Percentiles rank a stretch among this genome's conserved stretches.
phyloP scores from a whole-genome alignment of 92 coral and sea anemone genomes.

The Muricea muricata region DNA sequence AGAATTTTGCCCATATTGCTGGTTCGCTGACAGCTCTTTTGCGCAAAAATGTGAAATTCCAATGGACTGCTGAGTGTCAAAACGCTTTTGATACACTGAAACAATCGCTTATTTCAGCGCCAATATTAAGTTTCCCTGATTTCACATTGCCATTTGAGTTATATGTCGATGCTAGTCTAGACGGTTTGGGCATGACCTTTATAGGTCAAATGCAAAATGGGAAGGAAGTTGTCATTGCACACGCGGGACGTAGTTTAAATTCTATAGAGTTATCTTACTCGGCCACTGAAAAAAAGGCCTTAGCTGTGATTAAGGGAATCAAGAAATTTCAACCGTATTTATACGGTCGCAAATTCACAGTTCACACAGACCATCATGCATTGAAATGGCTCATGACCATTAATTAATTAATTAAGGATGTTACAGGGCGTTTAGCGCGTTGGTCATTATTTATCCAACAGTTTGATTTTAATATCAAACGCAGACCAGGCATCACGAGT shows the following conservation, averaged over 20 bases:
- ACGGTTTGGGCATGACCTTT: conserved; percentile 46
- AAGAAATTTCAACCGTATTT: conserved; percentile 49
- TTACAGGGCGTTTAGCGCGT: conserved; percentile 48
- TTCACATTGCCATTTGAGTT: conserved; percentile 7
- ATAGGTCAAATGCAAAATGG: conserved; percentile 61
- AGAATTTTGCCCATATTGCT: conserved; percentile 11
- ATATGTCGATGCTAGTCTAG: conserved; percentile 28
- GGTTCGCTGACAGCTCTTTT: neutral
- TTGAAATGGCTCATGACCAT: conserved; percentile 59
- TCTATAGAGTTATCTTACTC: conserved; percentile 56
- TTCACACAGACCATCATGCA: conserved; percentile 51
- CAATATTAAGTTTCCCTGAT: conserved; percentile 31
- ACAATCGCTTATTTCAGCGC: conserved; percentile 16
- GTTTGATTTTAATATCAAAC: conserved; percentile 42
- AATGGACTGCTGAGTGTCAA: conserved; percentile 30
- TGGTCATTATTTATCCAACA: conserved; percentile 51
- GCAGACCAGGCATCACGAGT: conserved; percentile 35
- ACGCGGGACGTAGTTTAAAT: conserved; percentile 57
- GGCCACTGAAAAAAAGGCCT: conserved; percentile 65
- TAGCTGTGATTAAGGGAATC: conserved; percentile 43
- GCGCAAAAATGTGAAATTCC: conserved; percentile 34
- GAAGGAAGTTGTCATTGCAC: conserved; percentile 56
- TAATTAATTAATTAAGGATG: conserved; percentile 45
- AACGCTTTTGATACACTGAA: conserved; percentile 24
- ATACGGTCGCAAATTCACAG: conserved; percentile 35